Evolutionary conservation across 2,113 vertebrate genomes (phyloP).

Genomic region (Corynorhinus townsendii): DNA sequence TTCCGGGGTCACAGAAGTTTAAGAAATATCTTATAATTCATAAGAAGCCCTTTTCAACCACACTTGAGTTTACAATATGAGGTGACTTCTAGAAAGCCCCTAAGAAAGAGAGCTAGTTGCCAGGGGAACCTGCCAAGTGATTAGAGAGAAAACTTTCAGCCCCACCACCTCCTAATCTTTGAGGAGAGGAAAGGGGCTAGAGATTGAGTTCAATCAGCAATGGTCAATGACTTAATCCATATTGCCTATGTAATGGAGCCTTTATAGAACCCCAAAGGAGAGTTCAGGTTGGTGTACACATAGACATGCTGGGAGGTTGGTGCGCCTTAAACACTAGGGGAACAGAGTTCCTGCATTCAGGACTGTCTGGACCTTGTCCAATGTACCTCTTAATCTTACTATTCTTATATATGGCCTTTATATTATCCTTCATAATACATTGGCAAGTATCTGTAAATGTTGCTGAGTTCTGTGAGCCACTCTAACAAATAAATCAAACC

Average conservation of each 20-base stretch:
- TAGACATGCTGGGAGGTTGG: background rate
- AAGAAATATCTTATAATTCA: background rate
- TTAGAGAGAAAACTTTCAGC: background rate
- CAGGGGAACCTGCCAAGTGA: background rate
- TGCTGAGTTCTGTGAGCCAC: background rate
- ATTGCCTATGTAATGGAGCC: background rate
- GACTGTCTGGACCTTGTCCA: background rate
- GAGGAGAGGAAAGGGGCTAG: too few relatives aligned
- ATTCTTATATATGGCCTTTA: background rate
- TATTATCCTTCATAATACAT: background rate
- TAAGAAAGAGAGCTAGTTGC: background rate
- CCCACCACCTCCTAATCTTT: background rate
- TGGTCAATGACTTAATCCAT: background rate
- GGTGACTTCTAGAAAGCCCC: too few relatives aligned
- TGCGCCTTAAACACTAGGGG: background rate
- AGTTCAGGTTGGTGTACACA: background rate
- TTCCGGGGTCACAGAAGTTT: background rate
- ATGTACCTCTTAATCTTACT: background rate
- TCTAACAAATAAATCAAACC: background rate
- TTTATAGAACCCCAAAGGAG: background rate
- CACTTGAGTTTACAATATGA: too few relatives aligned
- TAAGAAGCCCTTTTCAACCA: too few relatives aligned
- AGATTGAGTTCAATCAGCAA: background rate
- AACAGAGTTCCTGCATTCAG: background rate
- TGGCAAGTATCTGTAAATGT: background rate